Evolutionary conservation across 2,797 vertebrate species (phyloP), one percentile per base, ranked within the genome.

Genomic region (Hemibagrus guttatus): DNA sequence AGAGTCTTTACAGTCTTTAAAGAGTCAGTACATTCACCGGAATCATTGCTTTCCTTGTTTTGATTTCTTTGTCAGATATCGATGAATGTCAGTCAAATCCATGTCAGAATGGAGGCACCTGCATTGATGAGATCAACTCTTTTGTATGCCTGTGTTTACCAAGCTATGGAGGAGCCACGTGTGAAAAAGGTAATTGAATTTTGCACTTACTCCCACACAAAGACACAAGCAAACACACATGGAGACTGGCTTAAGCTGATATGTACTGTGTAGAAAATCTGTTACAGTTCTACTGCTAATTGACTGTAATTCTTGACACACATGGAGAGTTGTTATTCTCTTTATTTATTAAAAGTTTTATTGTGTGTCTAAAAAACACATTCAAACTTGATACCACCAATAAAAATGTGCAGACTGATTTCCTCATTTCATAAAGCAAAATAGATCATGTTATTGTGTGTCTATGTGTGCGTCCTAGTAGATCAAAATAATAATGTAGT

Each of bases 61-160:
- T 83, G n/a, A 46, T 82, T 39, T 84, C 42, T 78, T 26, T 89
- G 81, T 14, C 94, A 99, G 98, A 99, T 91, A 96, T 99, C 7
- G 98, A 99, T 0, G 98, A 99, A 88, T 99, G 98, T 89, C 92
- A 97, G 91, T 98, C 97, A 35, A 97, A 96, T 92, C 98, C 98
- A 9, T 99, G 98, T 92, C 96, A 97, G 93, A 99, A 99, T 0
- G 98, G 98, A 13, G 98, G 98, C 85, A 99, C 98, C 86, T 99
- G 98, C 91, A 97, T 99, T 0, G 98, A 99, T 0, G 98, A 99
- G 92, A 95, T 98, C 91, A 97, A 96, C 80, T 95, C 97, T 83
- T 99, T 98, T 52, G 91, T 97, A 84, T 99, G 98, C 93, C 96
- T 99, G 90, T 99, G 98, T 93, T 94, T 99, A 90, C 97, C 98